Evolutionary conservation across 2,797 vertebrate genomes (phyloP), one percentile per base, ranked within the genome.

Genomic region (Fringilla coelebs): DNA sequence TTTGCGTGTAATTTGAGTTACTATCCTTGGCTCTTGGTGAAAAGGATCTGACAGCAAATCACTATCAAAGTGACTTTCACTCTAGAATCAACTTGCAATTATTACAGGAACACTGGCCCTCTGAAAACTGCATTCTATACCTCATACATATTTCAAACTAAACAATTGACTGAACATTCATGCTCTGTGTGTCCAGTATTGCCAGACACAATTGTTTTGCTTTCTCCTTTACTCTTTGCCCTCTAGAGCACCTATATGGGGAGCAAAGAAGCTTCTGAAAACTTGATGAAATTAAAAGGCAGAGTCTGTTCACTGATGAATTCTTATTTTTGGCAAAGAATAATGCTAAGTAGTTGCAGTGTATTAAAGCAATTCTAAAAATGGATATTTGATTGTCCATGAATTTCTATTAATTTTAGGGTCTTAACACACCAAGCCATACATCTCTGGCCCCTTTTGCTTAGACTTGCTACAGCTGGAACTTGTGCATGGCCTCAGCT

Each of bases 191-290:
- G 14, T 51, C 22, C 49, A 15, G 3, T 40, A 31, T 34, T 40
- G 38, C 8, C 17, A 46, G 49, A 36, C 4, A 9, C 0, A 1
- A 9, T 6, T 48, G 10, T 4, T 72, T 51, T 60, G 22, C 6
- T 55, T 83, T 25, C 6, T 58, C 10, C 22, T 63, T 48, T 25
- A 25, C 5, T 54, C 14, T 17, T 41, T 45, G 5, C 17, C 49
- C 21, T 61, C 46, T 19, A 57, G 24, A 43, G 16, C 54, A 31
- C 6, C 5, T 26, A 1, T 25, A 9, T 1, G 20, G 11, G 6
- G 10, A 26, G 2, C 28, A 16, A 71, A 52, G 7, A 74, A 48
- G 16, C n/a, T 80, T 60, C 49, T 60, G 29, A 41, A 77, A 83
- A 32, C 34, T 34, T 63, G 2, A 55, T 54, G 15, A 68, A 81